Evolutionary conservation across 2,888 invertebrate genomes (phyloP), one percentile per base, ranked within the genome.

Genomic region (Drosophila algonquin): DNA sequence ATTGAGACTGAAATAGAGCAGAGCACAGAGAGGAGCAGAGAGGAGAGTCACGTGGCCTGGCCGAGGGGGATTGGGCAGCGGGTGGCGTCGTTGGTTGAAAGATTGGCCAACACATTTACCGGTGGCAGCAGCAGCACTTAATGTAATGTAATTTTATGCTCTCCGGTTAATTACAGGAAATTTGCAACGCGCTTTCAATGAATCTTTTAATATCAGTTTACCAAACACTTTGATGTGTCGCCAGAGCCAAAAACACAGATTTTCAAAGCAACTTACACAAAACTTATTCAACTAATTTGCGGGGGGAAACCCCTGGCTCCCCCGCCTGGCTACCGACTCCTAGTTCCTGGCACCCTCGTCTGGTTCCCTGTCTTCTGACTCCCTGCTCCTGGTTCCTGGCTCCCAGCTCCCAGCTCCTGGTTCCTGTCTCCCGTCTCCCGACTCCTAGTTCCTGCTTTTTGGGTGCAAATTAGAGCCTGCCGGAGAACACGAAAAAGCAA

Each of bases 81-180:
- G 18, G 57, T 59, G 48, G 69, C 60, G 62, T 55, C 77, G 77
- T 72, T 83, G 76, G 77, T 76, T 76, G 73, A 81, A 76, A 83
- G 83, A 81, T 81, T 80, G 79, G 76, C 72, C 30, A 47, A 35
- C 65, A 64, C 21, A 70, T 61, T 27, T 61, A 68, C 27, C 64
- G 59, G 21, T 3, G 21, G 21, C 21, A 2, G n/a, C 70, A 64
- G 32, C 60, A 75, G 80, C 84, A 84, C 82, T 82, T 81, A 82
- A 82, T 82, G 70, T 82, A 84, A 82, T 81, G 79, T 84, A 74
- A 84, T 82, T 82, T 84, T 73, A 83, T 81, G 76, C 80, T 80
- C 53, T 80, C 63, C 63, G 80, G 84, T 84, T 82, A 82, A 82
- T 82, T 82, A 82, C 84, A 80, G 69, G 52, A 54, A 81, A 75